These are phyloP conservation scores for Drosophila neonasuta DNA, from an alignment of 2,888 invertebrate genomes.

Conservation along the genomic window DNA sequence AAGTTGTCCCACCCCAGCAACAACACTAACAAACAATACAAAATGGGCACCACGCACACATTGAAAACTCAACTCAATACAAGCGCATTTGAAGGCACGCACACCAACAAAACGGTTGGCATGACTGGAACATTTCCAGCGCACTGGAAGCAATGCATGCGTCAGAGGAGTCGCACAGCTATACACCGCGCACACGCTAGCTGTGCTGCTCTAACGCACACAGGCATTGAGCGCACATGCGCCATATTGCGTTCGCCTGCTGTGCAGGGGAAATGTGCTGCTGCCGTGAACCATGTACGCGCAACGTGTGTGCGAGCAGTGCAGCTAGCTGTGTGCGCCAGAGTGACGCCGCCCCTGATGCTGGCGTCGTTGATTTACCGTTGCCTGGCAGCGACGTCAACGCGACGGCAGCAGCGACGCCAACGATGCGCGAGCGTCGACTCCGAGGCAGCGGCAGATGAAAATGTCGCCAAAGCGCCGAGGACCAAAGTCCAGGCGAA, in stretches of 20 bases:
- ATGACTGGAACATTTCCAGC: slow-evolving; percentile 58
- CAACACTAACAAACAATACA: slow-evolving; percentile 44
- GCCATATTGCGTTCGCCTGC: slow-evolving; percentile 66
- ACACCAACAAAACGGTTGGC: slow-evolving; percentile 34
- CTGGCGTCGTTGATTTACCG: slow-evolving; percentile 62
- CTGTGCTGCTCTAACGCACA: slow-evolving; percentile 34
- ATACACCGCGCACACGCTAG: slow-evolving; percentile 18
- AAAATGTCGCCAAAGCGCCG: slow-evolving; percentile 26
- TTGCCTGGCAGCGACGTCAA: slow-evolving; percentile 55
- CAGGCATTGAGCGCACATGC: slow-evolving; percentile 55
- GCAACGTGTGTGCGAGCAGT: slow-evolving; percentile 41
- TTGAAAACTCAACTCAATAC: slow-evolving; percentile 46
- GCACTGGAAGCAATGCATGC: slow-evolving; percentile 51
- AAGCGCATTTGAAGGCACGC: slow-evolving; percentile 36
- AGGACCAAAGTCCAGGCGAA: slow-evolving; percentile 49
- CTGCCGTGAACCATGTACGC: background rate
- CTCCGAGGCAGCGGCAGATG: slow-evolving; percentile 2
- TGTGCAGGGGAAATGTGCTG: background rate
- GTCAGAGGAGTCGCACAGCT: slow-evolving; percentile 38
- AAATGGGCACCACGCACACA: slow-evolving; percentile 67
- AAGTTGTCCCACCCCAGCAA: slow-evolving; percentile 19
- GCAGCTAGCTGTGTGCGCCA: slow-evolving; percentile 34
- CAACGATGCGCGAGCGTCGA: slow-evolving; percentile 2
- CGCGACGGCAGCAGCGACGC: slow-evolving; percentile 34
- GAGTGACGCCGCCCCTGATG: slow-evolving; percentile 66